Evolutionary conservation across 2,888 invertebrate species (phyloP).

Genomic region (Cecidostiba fungosa): DNA sequence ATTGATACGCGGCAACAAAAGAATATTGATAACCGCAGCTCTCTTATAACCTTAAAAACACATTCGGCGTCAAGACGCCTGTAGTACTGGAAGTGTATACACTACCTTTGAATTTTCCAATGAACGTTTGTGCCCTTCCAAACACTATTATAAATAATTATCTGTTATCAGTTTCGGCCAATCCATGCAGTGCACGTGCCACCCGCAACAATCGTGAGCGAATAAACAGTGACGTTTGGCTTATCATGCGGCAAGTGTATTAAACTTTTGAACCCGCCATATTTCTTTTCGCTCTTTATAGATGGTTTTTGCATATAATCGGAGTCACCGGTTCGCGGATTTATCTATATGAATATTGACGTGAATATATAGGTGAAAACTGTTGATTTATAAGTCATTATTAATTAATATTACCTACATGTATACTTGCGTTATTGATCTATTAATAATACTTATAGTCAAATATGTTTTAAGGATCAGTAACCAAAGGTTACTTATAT

Average conservation of each 20-base stretch:
- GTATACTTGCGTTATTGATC: too few relatives aligned
- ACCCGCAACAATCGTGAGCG: conserved; percentile 31
- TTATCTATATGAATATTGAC: too few relatives aligned
- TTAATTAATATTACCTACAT: too few relatives aligned
- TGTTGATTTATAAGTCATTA: too few relatives aligned
- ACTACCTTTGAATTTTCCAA: conserved; percentile 29
- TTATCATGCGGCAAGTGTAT: conserved; percentile 27
- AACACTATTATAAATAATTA: conserved; percentile 32
- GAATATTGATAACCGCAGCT: not conserved
- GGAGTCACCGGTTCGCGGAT: too few relatives aligned
- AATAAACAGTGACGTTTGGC: conserved; percentile 50
- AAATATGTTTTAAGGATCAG: too few relatives aligned
- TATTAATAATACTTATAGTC: too few relatives aligned
- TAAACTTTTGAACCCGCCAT: conserved; percentile 43
- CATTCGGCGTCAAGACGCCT: conserved; percentile 12
- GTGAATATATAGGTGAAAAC: too few relatives aligned
- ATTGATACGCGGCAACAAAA: not conserved
- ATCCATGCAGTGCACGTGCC: conserved; percentile 70
- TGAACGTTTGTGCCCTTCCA: not conserved
- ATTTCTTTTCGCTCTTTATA: conserved; percentile 22
- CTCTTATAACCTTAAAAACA: conserved; percentile 48
- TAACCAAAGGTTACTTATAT: too few relatives aligned
- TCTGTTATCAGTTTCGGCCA: conserved; percentile 52
- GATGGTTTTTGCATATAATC: too few relatives aligned
- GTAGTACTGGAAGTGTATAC: not conserved